phyloP scores from a whole-genome alignment of 2,797 vertebrate species.

The Gymnocypris eckloni region DNA sequence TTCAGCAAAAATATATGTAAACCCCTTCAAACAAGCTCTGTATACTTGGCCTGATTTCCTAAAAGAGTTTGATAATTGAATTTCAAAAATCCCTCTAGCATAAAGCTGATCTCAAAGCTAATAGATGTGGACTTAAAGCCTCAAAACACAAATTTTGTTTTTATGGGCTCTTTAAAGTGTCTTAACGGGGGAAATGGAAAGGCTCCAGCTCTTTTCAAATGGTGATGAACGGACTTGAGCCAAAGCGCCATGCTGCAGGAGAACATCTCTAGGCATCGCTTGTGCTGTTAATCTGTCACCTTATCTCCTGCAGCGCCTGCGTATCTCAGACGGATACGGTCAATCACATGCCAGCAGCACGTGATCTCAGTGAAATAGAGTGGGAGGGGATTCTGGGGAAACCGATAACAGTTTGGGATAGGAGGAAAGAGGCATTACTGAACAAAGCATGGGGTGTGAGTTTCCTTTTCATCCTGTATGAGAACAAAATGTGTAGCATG shows the following conservation, averaged over 20 bases:
- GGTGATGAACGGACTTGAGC: slow-evolving; percentile 27
- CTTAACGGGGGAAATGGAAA: slow-evolving; percentile 6
- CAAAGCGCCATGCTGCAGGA: not conserved
- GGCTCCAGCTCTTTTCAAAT: slow-evolving; percentile 3
- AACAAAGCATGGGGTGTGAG: slow-evolving; percentile 64
- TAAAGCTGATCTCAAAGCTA: slow-evolving; percentile 7
- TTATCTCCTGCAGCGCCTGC: slow-evolving; percentile 57
- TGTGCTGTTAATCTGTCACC: slow-evolving; percentile 52
- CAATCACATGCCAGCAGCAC: slow-evolving; percentile 50
- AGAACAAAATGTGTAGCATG: slow-evolving; percentile 58
- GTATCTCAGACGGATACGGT: slow-evolving; percentile 27
- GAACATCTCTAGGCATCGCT: slow-evolving; percentile 15
- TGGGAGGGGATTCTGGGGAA: slow-evolving; percentile 18
- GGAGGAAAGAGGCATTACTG: slow-evolving; percentile 60
- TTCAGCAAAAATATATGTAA: not conserved
- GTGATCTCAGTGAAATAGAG: slow-evolving; percentile 1
- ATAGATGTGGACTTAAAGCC: not conserved
- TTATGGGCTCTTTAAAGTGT: slow-evolving; percentile 1
- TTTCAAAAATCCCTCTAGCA: not conserved
- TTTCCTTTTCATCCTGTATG: slow-evolving; percentile 61
- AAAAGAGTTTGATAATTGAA: not conserved
- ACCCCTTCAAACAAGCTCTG: not conserved
- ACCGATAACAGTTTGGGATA: slow-evolving; percentile 52
- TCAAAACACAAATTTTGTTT: not conserved
- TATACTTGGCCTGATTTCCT: not conserved